These are phyloP conservation scores for Phyllostomus hastatus DNA, from an alignment of 2,113 vertebrate species.

Conservation along the genomic window DNA sequence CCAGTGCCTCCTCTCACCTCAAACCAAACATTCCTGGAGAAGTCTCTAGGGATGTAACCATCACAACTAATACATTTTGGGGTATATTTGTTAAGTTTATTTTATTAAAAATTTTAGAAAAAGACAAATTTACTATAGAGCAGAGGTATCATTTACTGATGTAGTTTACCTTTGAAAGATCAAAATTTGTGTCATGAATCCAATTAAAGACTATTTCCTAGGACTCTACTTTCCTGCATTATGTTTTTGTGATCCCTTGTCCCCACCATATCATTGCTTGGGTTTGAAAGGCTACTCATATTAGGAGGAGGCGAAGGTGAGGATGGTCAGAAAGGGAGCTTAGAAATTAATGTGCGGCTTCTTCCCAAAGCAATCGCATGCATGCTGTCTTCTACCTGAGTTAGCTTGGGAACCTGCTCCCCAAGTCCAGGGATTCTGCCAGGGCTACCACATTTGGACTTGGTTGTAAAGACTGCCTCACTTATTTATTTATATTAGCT, in stretches of 20 bases:
- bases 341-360: not conserved
- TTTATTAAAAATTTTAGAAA: conserved; percentile 48
- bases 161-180: not conserved
- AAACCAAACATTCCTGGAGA: not conserved
- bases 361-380: not conserved
- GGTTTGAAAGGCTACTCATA: not conserved
- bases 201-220: not conserved
- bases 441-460: not conserved
- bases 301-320: not conserved
- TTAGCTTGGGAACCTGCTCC: not conserved
- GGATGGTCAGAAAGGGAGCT: not conserved
- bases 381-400: rapidly evolving
- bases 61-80: not conserved
- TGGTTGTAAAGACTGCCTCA: not conserved
- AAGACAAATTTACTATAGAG: conserved; percentile 24
- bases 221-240: not conserved
- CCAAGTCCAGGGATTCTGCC: not conserved
- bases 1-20: not conserved
- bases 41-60: not conserved
- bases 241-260: not conserved
- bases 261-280: not conserved
- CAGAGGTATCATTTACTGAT: conserved; percentile 18
- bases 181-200: not conserved
- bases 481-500: not conserved
- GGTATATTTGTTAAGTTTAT: not conserved